Evolutionary conservation across 37 sponge, comb jelly and placozoan species (phyloP).

Genomic region (Spongia lamella): DNA sequence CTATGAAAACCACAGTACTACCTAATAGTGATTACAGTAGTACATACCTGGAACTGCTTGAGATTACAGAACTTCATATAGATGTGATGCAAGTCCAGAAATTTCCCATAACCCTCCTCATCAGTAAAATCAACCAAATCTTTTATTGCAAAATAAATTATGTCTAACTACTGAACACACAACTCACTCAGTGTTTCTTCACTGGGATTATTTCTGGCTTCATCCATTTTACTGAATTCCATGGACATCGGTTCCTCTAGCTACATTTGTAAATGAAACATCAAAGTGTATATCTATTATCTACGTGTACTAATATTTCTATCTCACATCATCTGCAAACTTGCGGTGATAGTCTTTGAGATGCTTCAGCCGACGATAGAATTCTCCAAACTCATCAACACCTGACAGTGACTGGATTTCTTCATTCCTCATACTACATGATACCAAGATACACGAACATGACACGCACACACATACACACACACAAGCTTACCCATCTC

Average conservation of each 20-base stretch:
- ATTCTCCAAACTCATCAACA: constrained; percentile 95
- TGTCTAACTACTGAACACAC: neutral
- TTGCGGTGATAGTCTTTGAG: constrained; percentile 33
- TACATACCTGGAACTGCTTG: constrained; percentile 75
- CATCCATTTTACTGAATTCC: constrained; percentile 82
- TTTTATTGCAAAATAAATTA: constrained; percentile 4
- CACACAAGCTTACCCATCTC: constrained; percentile 73
- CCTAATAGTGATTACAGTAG: too few species aligned
- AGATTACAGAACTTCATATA: constrained; percentile 80
- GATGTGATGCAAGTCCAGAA: constrained; percentile 83
- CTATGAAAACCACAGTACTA: constrained; percentile 5
- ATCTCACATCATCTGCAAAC: constrained; percentile 6
- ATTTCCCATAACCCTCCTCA: constrained; percentile 97
- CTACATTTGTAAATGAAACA: neutral
- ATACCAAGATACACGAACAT: neutral
- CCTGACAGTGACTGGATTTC: constrained; percentile 80
- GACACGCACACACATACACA: constrained; percentile 12
- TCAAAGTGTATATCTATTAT: neutral
- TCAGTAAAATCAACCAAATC: constrained; percentile 92
- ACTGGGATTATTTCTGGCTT: constrained; percentile 62
- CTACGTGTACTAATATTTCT: too few species aligned
- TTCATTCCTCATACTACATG: constrained; percentile 61
- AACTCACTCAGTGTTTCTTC: constrained; percentile 70
- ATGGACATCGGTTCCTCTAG: constrained; percentile 84
- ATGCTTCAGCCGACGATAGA: constrained; percentile 84